phyloP scores from a whole-genome alignment of 2,797 vertebrate species.

The Pelodytes ibericus region DNA sequence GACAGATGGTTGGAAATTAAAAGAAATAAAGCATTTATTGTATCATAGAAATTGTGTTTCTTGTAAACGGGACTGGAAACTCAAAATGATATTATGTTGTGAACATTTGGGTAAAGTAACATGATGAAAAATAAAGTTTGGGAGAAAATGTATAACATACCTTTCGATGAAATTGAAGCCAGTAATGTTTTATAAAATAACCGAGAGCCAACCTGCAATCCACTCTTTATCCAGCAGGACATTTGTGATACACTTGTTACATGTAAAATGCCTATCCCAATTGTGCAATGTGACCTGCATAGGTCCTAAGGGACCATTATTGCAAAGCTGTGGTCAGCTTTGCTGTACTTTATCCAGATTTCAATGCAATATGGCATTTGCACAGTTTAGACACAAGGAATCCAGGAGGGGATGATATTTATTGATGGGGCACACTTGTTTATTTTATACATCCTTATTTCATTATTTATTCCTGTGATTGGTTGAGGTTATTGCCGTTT shows the following conservation, averaged over 20 bases:
- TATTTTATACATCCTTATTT: slow-evolving; percentile 67
- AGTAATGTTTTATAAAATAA: background rate
- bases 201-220: slow-evolving; percentile 65
- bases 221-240: slow-evolving; percentile 33
- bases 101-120: no score
- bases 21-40: no score
- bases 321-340: slow-evolving; percentile 24
- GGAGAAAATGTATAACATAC: slow-evolving; percentile 66
- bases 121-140: background rate
- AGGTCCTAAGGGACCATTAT: slow-evolving; percentile 15
- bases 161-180: slow-evolving; percentile 68
- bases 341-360: slow-evolving; percentile 26
- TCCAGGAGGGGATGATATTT: slow-evolving; percentile 16
- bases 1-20: no score
- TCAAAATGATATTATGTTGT: no score
- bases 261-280: slow-evolving; percentile 32
- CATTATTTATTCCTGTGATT: slow-evolving; percentile 70
- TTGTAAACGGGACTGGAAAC: no score
- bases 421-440: slow-evolving; percentile 66
- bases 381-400: slow-evolving; percentile 15
- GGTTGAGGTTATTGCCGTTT: slow-evolving; percentile 64
- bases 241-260: background rate
- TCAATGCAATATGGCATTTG: slow-evolving; percentile 37
- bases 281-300: slow-evolving; percentile 32
- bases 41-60: no score